Base-by-base conservation (phyloP, 2,113 vertebrate species). In the Gallinago jamesoni region DNA sequence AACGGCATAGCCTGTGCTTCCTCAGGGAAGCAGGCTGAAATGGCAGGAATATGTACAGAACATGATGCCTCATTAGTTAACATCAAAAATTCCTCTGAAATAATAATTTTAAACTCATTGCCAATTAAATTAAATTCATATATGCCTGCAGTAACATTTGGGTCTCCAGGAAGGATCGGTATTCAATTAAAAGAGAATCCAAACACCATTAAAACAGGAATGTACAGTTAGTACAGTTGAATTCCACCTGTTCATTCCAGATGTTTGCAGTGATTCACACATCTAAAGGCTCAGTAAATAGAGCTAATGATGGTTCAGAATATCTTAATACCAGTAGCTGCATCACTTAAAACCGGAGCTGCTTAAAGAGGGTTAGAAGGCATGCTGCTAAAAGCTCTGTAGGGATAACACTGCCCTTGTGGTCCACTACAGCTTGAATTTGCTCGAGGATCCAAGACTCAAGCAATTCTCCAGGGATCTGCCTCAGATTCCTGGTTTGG, bases 211-310 rank as follows among this genome's bases (percentile, higher is more conserved):
- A 94, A 91, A 96, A 94, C 47, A 87, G 84, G 79, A 94, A 93
- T 5, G 45, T 53, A 43, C 41, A 27, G 67, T 67, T 80, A 91
- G 70, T 89, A 74, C 15, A 3, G 93, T 55, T 92, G 84, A 85
- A 93, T 93, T 93, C 96, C 96, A 97, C 96, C 96, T 97, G 96
- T 94, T 96, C 96, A 6, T 89, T 95, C 96, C 96, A 97, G 96
- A 96, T 97, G 96, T 97, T 97, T 94, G 95, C 94, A 96, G 89
- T 85, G 87, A 87, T 93, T 94, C 94, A 47, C 31, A 94, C 91
- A 96, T 97, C 95, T 95, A 93, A 96, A 89, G 90, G 77, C 86
- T 96, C 86, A 66, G 94, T 47, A 94, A 95, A 96, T 1, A 95
- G 87, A 94, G 91, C 84, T 96, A 96, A 96, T 95, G 91, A 96